Evolutionary conservation across 2,888 invertebrate genomes (phyloP).

Genomic region (Ormyrus pomaceus): DNA sequence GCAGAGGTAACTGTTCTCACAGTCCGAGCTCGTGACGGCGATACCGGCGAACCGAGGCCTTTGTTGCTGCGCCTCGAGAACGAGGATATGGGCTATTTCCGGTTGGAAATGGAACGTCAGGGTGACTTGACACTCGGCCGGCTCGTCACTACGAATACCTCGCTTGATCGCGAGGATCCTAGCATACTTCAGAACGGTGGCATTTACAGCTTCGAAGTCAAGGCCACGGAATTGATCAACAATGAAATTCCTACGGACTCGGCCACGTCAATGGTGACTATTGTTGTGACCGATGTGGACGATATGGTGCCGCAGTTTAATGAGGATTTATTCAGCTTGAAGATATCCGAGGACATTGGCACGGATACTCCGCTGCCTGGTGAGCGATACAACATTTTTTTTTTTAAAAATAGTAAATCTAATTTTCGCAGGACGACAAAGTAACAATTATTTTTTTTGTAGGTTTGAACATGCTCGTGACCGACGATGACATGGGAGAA

Average conservation of each 20-base stretch:
- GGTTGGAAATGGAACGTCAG: conserved; percentile 77
- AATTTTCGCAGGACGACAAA: background rate
- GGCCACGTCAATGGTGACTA: conserved; percentile 83
- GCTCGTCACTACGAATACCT: conserved; percentile 80
- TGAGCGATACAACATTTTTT: conserved; percentile 48
- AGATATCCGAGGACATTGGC: conserved; percentile 87
- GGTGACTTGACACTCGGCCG: conserved; percentile 79
- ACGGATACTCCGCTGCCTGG: conserved; percentile 81
- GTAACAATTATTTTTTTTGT: conserved; percentile 8
- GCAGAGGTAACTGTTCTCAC: conserved; percentile 80
- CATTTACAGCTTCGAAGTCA: conserved; percentile 84
- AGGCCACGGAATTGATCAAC: conserved; percentile 86
- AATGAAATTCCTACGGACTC: conserved; percentile 84
- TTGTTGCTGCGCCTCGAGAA: conserved; percentile 83
- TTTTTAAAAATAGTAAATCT: background rate
- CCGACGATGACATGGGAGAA: conserved; percentile 84
- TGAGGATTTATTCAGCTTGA: conserved; percentile 80
- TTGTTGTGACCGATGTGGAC: conserved; percentile 87
- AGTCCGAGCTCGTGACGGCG: conserved; percentile 88
- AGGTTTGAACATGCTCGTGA: conserved; percentile 85
- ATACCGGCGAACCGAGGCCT: conserved; percentile 84
- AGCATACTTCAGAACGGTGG: conserved; percentile 86
- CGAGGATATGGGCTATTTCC: conserved; percentile 83
- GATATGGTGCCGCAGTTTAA: conserved; percentile 87
- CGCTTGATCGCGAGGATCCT: conserved; percentile 86